phyloP scores from a whole-genome alignment of 2,888 invertebrate genomes.

The Leptogaster cylindrica region DNA sequence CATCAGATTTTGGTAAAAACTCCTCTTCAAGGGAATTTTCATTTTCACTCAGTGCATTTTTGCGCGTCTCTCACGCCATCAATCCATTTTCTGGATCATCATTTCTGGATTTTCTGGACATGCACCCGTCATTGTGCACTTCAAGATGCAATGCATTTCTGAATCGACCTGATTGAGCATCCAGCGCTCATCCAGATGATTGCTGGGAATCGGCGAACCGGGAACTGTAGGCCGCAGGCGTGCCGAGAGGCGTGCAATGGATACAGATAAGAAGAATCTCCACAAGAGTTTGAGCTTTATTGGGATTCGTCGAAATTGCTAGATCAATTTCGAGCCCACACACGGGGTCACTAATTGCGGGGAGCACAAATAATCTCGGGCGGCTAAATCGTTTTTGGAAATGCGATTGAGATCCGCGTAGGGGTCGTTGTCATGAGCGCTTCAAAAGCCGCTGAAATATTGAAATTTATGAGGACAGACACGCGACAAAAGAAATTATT shows the following conservation, averaged over 20 bases:
- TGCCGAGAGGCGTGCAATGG: no score
- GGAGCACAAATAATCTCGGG: not conserved
- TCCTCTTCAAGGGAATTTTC: not conserved
- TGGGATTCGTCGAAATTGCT: not conserved
- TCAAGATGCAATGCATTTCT: no score
- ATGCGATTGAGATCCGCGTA: constrained; percentile 13
- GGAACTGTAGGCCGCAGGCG: not conserved
- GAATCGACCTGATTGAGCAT: not conserved
- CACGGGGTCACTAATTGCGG: constrained; percentile 10
- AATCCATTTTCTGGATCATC: not conserved
- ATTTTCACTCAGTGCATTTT: not conserved
- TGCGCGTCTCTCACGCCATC: not conserved
- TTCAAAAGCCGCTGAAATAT: constrained; percentile 26
- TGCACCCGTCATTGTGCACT: no score
- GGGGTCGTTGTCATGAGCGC: constrained; percentile 13
- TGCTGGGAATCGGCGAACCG: not conserved
- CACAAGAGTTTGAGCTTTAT: no score
- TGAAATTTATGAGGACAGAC: constrained; percentile 28
- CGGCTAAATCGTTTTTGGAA: constrained; percentile 6
- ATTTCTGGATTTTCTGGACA: not conserved
- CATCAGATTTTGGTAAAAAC: not conserved
- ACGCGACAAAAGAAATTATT: constrained; percentile 14
- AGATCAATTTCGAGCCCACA: constrained; percentile 18
- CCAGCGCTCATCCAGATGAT: not conserved
- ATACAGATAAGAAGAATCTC: no score